Percentiles rank a stretch among this genome's conserved stretches.
phyloP scores from a whole-genome alignment of 2,797 vertebrate genomes.

The Eupleurogrammus muticus region DNA sequence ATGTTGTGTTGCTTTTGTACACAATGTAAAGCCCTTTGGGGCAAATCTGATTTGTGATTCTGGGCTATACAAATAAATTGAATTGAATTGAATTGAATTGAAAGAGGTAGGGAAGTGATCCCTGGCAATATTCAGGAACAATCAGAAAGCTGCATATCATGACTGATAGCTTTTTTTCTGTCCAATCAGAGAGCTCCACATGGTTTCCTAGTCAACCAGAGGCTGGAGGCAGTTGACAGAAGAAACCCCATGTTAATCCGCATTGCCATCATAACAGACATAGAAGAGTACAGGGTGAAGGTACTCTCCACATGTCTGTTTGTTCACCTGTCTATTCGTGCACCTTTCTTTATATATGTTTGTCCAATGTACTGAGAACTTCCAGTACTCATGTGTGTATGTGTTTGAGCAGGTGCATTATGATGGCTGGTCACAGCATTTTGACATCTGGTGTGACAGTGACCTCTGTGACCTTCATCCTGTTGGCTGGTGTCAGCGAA shows the following conservation, averaged over 20 bases:
- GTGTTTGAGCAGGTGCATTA: slow-evolving; percentile 74
- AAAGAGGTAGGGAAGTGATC: too few species aligned
- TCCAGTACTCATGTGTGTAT: background rate
- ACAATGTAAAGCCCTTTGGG: too few species aligned
- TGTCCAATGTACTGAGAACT: too few species aligned
- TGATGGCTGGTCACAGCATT: slow-evolving; percentile 83
- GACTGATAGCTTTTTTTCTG: slow-evolving; percentile 32
- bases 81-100: too few species aligned
- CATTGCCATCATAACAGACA: slow-evolving; percentile 76
- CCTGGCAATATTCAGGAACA: background rate
- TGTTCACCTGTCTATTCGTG: background rate
- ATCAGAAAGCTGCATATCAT: slow-evolving; percentile 6
- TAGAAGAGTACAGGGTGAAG: slow-evolving; percentile 82
- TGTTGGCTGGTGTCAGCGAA: slow-evolving; percentile 82
- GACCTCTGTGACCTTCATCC: slow-evolving; percentile 84
- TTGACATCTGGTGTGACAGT: slow-evolving; percentile 84
- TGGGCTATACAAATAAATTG: too few species aligned
- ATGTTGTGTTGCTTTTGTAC: too few species aligned
- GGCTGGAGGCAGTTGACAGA: slow-evolving; percentile 81
- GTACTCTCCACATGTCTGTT: slow-evolving; percentile 51
- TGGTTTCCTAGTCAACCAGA: slow-evolving; percentile 80
- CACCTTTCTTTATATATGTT: too few species aligned
- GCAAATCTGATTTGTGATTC: too few species aligned
- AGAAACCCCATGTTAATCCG: slow-evolving; percentile 84
- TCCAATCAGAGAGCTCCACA: slow-evolving; percentile 80